These are phyloP conservation scores for Chymomyza procnemis DNA, from an alignment of 2,888 invertebrate genomes.

Conservation along the genomic window DNA sequence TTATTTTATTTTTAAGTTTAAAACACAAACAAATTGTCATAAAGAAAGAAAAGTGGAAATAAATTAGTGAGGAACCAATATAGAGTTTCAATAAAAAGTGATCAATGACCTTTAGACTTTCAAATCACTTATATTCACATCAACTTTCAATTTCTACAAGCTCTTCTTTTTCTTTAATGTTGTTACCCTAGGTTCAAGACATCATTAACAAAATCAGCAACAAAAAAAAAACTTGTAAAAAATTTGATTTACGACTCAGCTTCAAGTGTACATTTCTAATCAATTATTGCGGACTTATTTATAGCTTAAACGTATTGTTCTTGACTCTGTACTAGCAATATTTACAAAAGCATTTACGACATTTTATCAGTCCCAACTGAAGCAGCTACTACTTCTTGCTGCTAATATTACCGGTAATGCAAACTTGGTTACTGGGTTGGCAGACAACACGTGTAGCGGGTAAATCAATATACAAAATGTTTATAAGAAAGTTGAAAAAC, in stretches of 20 bases:
- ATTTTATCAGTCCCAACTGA: not conserved
- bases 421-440: not conserved
- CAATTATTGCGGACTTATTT: not conserved
- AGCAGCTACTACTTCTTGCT: not conserved
- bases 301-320: not conserved
- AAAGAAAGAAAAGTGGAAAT: too few species aligned
- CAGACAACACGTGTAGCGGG: not conserved
- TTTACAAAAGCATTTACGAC: not conserved
- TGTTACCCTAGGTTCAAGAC: too few species aligned
- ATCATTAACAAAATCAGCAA: not conserved
- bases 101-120: too few species aligned
- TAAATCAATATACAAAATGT: not conserved
- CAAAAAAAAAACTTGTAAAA: not conserved
- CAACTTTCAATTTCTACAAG: too few species aligned
- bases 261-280: not conserved
- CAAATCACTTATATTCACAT: too few species aligned
- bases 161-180: too few species aligned
- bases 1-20: too few species aligned
- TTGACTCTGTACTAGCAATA: not conserved
- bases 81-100: too few species aligned
- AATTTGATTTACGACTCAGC: not conserved
- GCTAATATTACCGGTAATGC: not conserved
- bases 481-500: not conserved
- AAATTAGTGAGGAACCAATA: too few species aligned
- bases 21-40: too few species aligned